phyloP scores from a whole-genome alignment of 2,797 vertebrate genomes.

The Sciaenops ocellatus region DNA sequence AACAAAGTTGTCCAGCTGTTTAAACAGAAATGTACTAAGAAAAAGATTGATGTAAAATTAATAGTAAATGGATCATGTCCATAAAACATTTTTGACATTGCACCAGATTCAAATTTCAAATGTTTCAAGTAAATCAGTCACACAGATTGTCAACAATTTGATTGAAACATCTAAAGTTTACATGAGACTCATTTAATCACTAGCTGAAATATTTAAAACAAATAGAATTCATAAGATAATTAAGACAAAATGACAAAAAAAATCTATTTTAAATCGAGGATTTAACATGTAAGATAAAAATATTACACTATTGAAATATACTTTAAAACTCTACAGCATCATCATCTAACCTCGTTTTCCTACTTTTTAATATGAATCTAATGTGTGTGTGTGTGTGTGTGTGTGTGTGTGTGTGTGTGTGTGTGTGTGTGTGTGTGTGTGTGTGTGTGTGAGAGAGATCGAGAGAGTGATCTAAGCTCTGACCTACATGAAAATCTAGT shows the following conservation, averaged over 20 bases:
- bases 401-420: slow-evolving; percentile 14
- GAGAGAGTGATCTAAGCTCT: slow-evolving; percentile 43
- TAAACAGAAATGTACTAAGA: background rate
- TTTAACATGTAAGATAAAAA: slow-evolving; percentile 6
- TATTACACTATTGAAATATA: slow-evolving; percentile 17
- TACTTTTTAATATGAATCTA: slow-evolving; percentile 10
- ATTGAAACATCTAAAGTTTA: slow-evolving; percentile 34
- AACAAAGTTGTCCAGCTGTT: background rate
- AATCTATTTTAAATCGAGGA: background rate
- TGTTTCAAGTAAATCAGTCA: slow-evolving; percentile 55
- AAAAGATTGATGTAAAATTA: background rate
- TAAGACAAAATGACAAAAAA: background rate
- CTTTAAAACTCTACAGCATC: background rate
- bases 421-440: background rate
- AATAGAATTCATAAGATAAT: background rate
- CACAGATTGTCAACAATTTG: slow-evolving; percentile 59
- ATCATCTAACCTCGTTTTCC: background rate
- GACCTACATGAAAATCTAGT: slow-evolving; percentile 64
- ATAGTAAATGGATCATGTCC: background rate
- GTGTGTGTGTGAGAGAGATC: slow-evolving; percentile 20
- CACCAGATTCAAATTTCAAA: slow-evolving; percentile 5
- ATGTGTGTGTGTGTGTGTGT: slow-evolving; percentile 12
- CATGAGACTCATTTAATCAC: slow-evolving; percentile 33
- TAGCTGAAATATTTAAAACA: background rate
- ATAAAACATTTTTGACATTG: slow-evolving; percentile 21